These are phyloP conservation scores for Diaphora mendica DNA, from an alignment of 2,888 invertebrate species.

Conservation along the genomic window DNA sequence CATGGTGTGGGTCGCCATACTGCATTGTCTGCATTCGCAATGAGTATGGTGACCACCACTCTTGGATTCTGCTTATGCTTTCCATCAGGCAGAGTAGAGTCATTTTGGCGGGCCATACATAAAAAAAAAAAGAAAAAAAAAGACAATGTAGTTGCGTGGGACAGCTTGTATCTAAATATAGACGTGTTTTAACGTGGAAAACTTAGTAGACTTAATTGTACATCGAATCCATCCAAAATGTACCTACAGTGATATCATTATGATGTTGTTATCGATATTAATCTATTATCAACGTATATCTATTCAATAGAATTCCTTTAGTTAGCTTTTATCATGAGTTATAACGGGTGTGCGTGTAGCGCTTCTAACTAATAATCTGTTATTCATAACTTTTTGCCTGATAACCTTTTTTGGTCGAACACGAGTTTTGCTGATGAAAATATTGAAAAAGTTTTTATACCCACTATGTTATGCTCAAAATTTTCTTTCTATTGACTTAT, in stretches of 20 bases:
- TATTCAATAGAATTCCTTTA: constrained; percentile 54
- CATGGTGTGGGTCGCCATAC: too few relatives aligned
- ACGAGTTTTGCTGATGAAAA: neutral
- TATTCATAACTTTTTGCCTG: constrained; percentile 43
- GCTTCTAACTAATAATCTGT: constrained; percentile 39
- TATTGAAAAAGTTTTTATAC: neutral
- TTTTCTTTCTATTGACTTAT: neutral
- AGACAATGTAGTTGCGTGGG: too few relatives aligned
- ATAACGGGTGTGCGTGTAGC: constrained; percentile 35
- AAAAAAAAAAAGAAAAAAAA: too few relatives aligned
- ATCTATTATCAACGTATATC: constrained; percentile 52
- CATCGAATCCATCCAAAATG: constrained; percentile 13
- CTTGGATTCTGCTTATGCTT: too few relatives aligned
- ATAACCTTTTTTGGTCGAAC: constrained; percentile 24
- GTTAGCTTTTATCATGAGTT: constrained; percentile 45
- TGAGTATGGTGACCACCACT: too few relatives aligned
- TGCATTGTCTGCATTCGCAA: too few relatives aligned
- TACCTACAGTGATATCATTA: constrained; percentile 40
- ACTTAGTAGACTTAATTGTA: neutral
- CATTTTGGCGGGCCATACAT: too few relatives aligned
- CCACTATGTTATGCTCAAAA: neutral
- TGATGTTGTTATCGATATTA: constrained; percentile 43
- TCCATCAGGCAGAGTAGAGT: too few relatives aligned
- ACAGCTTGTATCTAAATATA: neutral
- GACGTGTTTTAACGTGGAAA: neutral